These are phyloP conservation scores for Agrilus cyanescens DNA, from an alignment of 2,888 invertebrate genomes.

Conservation along the genomic window DNA sequence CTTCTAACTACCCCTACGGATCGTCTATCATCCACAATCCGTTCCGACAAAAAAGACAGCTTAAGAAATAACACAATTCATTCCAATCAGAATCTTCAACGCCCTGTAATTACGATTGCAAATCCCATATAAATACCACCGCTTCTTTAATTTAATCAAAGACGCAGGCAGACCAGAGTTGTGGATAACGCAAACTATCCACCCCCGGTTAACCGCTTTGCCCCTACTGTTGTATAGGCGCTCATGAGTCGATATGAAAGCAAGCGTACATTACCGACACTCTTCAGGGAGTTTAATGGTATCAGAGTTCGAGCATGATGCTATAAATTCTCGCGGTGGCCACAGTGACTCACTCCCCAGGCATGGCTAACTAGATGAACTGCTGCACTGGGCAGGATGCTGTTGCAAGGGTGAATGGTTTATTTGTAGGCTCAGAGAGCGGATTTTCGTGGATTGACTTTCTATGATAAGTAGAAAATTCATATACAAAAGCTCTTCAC, in stretches of 20 bases:
- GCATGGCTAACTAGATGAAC: conserved; percentile 20
- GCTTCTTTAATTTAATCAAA: conserved; percentile 15
- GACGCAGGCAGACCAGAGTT: conserved; percentile 9
- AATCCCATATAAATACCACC: conserved; percentile 14
- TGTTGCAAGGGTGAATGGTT: conserved; percentile 12
- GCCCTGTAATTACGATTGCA: background rate
- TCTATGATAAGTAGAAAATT: too few relatives aligned
- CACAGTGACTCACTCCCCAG: conserved; percentile 21
- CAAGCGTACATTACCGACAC: conserved; percentile 18
- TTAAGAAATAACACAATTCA: too few relatives aligned
- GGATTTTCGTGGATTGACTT: too few relatives aligned
- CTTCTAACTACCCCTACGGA: too few relatives aligned
- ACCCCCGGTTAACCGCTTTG: conserved; percentile 6
- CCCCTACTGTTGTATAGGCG: conserved; percentile 7
- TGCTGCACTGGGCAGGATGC: conserved; percentile 12
- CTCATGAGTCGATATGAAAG: conserved; percentile 8
- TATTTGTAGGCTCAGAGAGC: conserved; percentile 9
- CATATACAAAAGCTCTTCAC: too few relatives aligned
- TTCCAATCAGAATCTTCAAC: too few relatives aligned
- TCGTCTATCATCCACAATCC: too few relatives aligned
- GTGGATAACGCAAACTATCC: too few relatives aligned
- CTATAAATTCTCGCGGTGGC: conserved; percentile 20
- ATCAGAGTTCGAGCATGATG: conserved; percentile 20
- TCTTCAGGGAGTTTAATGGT: conserved; percentile 16
- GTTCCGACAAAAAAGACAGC: too few relatives aligned